These are phyloP conservation scores for Amblyornis subalaris DNA, from an alignment of 2,113 vertebrate species.

Conservation along the genomic window DNA sequence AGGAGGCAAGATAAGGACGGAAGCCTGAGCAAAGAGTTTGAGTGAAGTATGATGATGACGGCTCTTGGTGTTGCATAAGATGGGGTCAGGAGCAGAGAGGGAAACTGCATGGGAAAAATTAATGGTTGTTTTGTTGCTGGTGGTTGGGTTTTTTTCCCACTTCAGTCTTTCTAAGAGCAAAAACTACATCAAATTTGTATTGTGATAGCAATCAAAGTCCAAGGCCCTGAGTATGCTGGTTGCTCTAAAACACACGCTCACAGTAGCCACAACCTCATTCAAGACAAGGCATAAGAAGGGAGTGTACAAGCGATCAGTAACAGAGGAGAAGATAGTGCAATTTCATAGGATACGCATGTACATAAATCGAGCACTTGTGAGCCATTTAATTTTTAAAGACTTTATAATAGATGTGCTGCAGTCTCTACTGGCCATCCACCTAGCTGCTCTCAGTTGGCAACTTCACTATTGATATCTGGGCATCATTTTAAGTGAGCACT, in stretches of 20 bases:
- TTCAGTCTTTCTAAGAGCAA: not conserved
- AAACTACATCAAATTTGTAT: not conserved
- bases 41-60: not conserved
- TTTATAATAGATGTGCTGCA: not conserved
- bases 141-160: not conserved
- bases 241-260: not conserved
- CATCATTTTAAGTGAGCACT: slow-evolving; percentile 62
- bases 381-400: slow-evolving; percentile 32
- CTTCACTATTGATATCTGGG: slow-evolving; percentile 46
- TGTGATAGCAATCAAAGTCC: not conserved
- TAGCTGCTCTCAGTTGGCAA: slow-evolving; percentile 13
- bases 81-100: not conserved
- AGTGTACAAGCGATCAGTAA: not conserved
- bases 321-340: not conserved
- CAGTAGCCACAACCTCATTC: not conserved
- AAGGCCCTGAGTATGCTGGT: not conserved
- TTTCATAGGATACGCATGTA: not conserved
- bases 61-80: not conserved
- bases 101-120: not conserved
- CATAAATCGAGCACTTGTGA: not conserved
- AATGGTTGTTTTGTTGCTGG: not conserved
- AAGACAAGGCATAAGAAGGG: not conserved
- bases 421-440: slow-evolving; percentile 27
- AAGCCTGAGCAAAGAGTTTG: not conserved
- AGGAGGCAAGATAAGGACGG: not conserved